phyloP scores from a whole-genome alignment of 2,797 vertebrate species.

The Chelon labrosus region DNA sequence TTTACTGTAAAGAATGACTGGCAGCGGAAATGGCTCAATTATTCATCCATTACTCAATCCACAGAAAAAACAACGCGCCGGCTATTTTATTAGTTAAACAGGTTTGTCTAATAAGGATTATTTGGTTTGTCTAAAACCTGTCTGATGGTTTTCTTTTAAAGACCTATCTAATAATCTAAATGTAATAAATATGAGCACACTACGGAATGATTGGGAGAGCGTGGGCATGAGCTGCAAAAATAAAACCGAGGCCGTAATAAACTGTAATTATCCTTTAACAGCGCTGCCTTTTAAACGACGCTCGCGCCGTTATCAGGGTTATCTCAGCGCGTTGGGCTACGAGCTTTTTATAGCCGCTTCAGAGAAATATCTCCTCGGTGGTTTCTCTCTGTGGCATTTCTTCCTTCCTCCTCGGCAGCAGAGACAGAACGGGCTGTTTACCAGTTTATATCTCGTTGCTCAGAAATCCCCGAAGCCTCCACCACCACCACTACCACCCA shows the following conservation, averaged over 20 bases:
- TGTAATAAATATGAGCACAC: background rate
- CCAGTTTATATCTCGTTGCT: slow-evolving; percentile 64
- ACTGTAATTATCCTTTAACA: slow-evolving; percentile 1
- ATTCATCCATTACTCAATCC: too few relatives aligned
- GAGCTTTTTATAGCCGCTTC: slow-evolving; percentile 21
- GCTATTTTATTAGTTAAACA: too few relatives aligned
- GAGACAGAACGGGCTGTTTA: slow-evolving; percentile 56
- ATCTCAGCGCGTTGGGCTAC: slow-evolving; percentile 7
- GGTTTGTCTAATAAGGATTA: too few relatives aligned
- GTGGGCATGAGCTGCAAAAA: background rate
- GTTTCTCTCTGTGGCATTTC: slow-evolving; percentile 42
- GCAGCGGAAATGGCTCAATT: too few relatives aligned
- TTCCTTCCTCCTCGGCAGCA: slow-evolving; percentile 33
- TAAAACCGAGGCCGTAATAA: slow-evolving; percentile 8
- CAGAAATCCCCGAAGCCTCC: slow-evolving; percentile 56
- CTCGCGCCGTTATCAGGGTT: slow-evolving; percentile 9
- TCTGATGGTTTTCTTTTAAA: background rate
- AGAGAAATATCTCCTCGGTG: slow-evolving; percentile 42
- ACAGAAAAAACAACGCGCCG: background rate
- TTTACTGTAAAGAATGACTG: too few relatives aligned
- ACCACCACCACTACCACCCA: slow-evolving; percentile 4
- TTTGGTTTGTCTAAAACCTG: too few relatives aligned
- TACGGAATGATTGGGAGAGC: background rate
- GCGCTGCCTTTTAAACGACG: slow-evolving; percentile 3
- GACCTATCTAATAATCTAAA: background rate